Evolutionary conservation across 2,113 vertebrate species (phyloP), one percentile per base, ranked within the genome.

Genomic region (Oncorhynchus keta): DNA sequence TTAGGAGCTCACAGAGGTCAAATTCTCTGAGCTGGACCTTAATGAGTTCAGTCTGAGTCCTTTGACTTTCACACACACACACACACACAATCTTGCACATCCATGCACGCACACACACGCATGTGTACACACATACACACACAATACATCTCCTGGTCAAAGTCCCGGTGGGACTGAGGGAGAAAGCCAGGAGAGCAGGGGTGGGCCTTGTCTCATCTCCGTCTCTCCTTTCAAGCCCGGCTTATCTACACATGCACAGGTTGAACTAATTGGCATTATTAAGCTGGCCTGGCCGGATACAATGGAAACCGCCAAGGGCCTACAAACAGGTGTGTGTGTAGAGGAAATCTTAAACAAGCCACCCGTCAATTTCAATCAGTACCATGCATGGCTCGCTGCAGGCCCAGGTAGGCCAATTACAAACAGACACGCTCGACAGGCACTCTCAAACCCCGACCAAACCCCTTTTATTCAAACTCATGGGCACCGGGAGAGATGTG

Each of bases 401-500:
- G 86, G 89, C 85, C 84, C 87, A 89, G 88, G 90, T 90, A 92
- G 88, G 72, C 90, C 90, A 93, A 92, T 92, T 93, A 93, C 86
- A 85, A 74, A 45, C 39, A 84, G 87, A 90, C 80, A 86, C 72
- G 65, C 76, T 88, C 68, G 18, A 80, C 70, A 55, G 81, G 79
- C 59, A 28, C 80, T 73, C 84, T 75, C 83, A 80, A 81, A 76
- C 82, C 79, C 80, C 75, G 3, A 3, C 39, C 39, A 45, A 45
- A 11, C 2, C 9, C 39, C 39, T 9, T 45, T 30, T 73, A 84
- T 84, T 85, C 85, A 87, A 86, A 89, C 79, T 32, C 67, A 68
- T 76, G 68, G 82, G 80, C 76, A 70, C 67, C 74, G 76, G 74
- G 32, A 76, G 74, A 79, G 83, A 91, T 86, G 81, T 71, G 82